These are phyloP conservation scores for Morinoia aosen DNA, from an alignment of 2,888 invertebrate genomes.

Conservation along the genomic window DNA sequence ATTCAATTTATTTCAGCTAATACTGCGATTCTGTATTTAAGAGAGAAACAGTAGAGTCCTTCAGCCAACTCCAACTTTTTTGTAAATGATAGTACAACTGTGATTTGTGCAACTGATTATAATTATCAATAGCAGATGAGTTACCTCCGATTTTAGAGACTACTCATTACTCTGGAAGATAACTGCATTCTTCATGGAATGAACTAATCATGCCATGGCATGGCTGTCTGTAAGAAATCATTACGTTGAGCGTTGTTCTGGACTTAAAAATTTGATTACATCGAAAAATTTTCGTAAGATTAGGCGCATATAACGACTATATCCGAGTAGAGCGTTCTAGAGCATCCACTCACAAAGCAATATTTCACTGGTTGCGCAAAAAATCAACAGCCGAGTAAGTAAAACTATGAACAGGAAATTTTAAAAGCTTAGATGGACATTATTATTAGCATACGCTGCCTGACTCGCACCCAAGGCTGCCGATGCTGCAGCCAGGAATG, in stretches of 20 bases:
- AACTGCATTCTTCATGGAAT: neutral
- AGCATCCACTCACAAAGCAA: neutral
- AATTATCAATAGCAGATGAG: neutral
- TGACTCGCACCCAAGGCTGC: too few relatives aligned
- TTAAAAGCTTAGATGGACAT: too few relatives aligned
- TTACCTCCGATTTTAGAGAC: neutral
- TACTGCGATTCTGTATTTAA: neutral
- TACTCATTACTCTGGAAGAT: neutral
- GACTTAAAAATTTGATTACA: neutral
- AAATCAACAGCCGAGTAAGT: too few relatives aligned
- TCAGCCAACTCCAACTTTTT: neutral
- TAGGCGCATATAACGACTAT: neutral
- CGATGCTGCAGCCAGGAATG: too few relatives aligned
- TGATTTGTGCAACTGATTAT: neutral
- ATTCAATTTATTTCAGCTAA: neutral
- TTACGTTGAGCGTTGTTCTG: neutral
- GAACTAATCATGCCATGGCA: too few relatives aligned
- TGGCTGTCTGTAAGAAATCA: neutral
- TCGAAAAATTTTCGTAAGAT: neutral
- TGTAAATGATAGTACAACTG: neutral
- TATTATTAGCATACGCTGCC: too few relatives aligned
- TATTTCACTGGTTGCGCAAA: too few relatives aligned
- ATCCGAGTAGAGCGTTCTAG: neutral
- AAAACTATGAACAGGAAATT: too few relatives aligned
- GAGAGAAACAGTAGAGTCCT: neutral